phyloP scores from a whole-genome alignment of 2,113 vertebrate species.

The Picathartes gymnocephalus region DNA sequence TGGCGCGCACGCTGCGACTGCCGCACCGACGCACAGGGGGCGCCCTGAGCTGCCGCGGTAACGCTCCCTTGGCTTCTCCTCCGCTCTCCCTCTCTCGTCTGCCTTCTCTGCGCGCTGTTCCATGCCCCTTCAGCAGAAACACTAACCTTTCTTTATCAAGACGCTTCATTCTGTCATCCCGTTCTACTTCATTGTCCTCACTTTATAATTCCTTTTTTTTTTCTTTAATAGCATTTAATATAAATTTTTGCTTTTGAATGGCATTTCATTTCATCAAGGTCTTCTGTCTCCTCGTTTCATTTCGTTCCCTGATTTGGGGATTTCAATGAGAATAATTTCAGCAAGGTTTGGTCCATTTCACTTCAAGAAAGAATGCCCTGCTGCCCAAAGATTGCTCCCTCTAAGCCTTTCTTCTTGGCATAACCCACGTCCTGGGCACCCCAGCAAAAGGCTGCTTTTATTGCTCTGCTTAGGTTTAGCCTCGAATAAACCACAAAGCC shows the following conservation, averaged over 20 bases:
- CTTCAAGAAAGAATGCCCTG: not conserved
- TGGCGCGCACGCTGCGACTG: too few relatives aligned
- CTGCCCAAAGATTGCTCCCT: not conserved
- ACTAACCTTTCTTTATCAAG: not conserved
- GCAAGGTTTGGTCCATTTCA: not conserved
- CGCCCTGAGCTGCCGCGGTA: fast-evolving
- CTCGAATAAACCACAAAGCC: not conserved
- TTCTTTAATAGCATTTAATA: not conserved
- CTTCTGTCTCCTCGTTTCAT: not conserved
- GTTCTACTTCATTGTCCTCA: not conserved
- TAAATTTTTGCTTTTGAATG: not conserved
- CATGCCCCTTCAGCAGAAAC: not conserved
- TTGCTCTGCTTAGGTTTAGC: not conserved
- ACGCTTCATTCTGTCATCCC: not conserved
- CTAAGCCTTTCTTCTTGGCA: not conserved
- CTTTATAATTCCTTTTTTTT: too few relatives aligned
- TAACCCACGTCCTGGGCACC: too few relatives aligned
- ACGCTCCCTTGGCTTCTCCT: not conserved
- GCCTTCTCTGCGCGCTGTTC: not conserved
- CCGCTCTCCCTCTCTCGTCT: too few relatives aligned
- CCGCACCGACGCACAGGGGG: fast-evolving
- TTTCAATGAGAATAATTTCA: not conserved
- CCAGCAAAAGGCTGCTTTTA: not conserved
- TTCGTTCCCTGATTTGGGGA: not conserved
- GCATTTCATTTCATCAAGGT: not conserved